A percentile compares a stretch with the other conserved stretches of the same genome.
Evolutionary conservation across 2,888 invertebrate genomes (phyloP).

Genomic region (Platycheirus rosarum): DNA sequence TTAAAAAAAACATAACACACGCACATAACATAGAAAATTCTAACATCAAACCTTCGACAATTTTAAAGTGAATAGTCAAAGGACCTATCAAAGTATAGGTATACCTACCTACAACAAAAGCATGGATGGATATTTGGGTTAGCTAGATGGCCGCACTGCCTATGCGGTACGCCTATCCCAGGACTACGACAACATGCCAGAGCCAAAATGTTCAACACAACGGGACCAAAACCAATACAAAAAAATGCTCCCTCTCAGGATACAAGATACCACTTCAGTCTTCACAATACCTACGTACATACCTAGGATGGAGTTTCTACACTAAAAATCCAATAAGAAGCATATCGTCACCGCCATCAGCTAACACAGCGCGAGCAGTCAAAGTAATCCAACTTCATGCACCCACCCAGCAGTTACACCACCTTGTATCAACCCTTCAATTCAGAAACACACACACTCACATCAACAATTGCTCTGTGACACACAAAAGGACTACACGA

Average conservation of each 20-base stretch:
- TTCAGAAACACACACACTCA: constrained; percentile 21
- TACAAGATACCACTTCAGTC: too few species aligned
- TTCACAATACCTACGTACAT: constrained; percentile 59
- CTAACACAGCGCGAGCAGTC: constrained; percentile 71
- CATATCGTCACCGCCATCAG: constrained; percentile 73
- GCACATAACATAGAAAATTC: constrained; percentile 20
- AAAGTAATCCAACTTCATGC: constrained; percentile 69
- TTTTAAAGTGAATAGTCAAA: constrained; percentile 65
- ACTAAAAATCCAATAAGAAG: constrained; percentile 70
- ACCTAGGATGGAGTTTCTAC: constrained; percentile 41
- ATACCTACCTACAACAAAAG: constrained; percentile 40
- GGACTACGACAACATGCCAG: constrained; percentile 73
- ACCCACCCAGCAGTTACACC: constrained; percentile 13
- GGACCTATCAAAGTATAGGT: constrained; percentile 11
- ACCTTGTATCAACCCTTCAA: constrained; percentile 56
- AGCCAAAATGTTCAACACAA: constrained; percentile 66
- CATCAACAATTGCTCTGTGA: constrained; percentile 37
- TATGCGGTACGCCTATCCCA: constrained; percentile 66
- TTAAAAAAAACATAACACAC: constrained; percentile 5
- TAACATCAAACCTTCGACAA: constrained; percentile 49
- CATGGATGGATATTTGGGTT: constrained; percentile 66
- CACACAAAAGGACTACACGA: constrained; percentile 71
- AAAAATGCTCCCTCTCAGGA: constrained; percentile 12
- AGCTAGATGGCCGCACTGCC: constrained; percentile 65
- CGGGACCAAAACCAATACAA: constrained; percentile 60